Conservation (phyloP, 2,113 vertebrate species). For the Fulica atra region DNA sequence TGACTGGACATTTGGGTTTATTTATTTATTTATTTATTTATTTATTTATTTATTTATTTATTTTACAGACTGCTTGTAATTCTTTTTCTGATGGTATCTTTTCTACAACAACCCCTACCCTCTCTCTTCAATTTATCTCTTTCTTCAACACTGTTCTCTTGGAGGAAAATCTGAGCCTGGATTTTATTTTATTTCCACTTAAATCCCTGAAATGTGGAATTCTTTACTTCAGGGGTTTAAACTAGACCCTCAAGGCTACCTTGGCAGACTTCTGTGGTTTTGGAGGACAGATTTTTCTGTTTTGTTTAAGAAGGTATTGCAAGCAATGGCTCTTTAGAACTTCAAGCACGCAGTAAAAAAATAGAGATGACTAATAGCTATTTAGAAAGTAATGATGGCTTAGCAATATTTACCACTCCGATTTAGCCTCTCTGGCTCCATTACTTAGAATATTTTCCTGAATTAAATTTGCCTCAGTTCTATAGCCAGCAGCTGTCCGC, state of each 20-base stretch:
- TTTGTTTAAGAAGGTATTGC: conserved; percentile 71
- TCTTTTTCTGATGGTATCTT: not conserved
- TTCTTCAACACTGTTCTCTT: not conserved
- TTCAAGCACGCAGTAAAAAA: conserved; percentile 60
- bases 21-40: not conserved
- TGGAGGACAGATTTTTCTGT: conserved; percentile 60
- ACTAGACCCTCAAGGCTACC: conserved; percentile 65
- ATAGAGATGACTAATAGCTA: conserved; percentile 78
- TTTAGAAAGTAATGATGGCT: conserved; percentile 80
- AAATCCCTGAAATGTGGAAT: conserved; percentile 51
- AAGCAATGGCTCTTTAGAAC: conserved; percentile 65
- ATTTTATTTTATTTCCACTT: conserved; percentile 65
- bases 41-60: not conserved
- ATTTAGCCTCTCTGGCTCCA: conserved; percentile 75
- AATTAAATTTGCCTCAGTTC: conserved; percentile 78
- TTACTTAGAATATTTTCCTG: conserved; percentile 76
- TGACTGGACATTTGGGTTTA: not conserved
- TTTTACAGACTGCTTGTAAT: not conserved
- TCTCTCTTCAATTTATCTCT: not conserved
- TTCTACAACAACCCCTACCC: not conserved
- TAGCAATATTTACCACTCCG: conserved; percentile 77
- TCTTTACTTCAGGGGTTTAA: conserved; percentile 63
- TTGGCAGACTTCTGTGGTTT: conserved; percentile 65
- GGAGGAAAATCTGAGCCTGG: conserved; percentile 8
- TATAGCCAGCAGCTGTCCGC: conserved; percentile 78